Conservation (phyloP, 2,113 vertebrate species). For the Sorex araneus region DNA sequence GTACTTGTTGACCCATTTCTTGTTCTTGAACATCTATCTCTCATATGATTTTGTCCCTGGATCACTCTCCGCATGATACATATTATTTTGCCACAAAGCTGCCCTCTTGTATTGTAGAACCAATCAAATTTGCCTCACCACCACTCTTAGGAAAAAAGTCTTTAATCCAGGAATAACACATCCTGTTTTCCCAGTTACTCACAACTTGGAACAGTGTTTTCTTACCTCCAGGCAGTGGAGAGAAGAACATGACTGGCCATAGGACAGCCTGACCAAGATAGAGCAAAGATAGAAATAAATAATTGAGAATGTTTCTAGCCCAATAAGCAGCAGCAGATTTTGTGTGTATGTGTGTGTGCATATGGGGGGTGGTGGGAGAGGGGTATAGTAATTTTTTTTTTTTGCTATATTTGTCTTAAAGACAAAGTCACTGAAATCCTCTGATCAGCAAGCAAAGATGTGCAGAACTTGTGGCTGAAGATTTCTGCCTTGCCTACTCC, state of each 20-base stretch:
- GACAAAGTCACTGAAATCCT: neutral
- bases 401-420: neutral
- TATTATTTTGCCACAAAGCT: neutral
- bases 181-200: neutral
- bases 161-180: neutral
- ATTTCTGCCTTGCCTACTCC: neutral
- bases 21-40: neutral
- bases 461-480: neutral
- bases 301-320: rapidly evolving
- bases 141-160: neutral
- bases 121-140: rapidly evolving
- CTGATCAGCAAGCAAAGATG: too few relatives aligned
- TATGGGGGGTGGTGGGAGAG: too few relatives aligned
- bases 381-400: neutral
- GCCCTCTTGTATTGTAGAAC: neutral
- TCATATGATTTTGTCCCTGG: neutral
- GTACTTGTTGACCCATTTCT: neutral
- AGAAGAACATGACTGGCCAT: neutral
- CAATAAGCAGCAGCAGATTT: too few relatives aligned
- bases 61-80: neutral
- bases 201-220: neutral
- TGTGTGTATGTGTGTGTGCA: too few relatives aligned
- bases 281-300: rapidly evolving
- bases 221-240: neutral
- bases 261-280: too few relatives aligned